Percentiles rank a stretch among this genome's conserved stretches.
These are phyloP conservation scores for Opisthocomus hoazin DNA, from an alignment of 2,113 vertebrate genomes.

Conservation along the genomic window DNA sequence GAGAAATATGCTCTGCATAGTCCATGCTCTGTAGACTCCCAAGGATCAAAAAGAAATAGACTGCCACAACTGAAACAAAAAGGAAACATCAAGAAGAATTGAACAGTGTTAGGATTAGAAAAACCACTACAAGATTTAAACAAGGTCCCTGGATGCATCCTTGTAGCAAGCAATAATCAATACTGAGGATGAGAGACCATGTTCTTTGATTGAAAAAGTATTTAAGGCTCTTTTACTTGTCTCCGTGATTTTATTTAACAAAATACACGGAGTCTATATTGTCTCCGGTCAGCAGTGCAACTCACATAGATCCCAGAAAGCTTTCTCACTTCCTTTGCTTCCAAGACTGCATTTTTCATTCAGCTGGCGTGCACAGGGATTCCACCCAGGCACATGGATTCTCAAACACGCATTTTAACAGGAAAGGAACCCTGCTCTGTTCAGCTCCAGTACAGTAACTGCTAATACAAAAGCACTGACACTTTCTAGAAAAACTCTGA, in stretches of 20 bases:
- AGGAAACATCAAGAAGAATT: background rate
- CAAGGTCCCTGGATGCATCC: background rate
- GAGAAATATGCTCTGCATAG: constrained; percentile 37
- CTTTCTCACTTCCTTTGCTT: background rate
- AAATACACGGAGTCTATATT: background rate
- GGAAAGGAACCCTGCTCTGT: background rate
- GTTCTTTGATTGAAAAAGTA: background rate
- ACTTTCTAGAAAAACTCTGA: background rate
- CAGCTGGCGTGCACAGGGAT: background rate
- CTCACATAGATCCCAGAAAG: background rate
- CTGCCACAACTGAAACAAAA: constrained; percentile 36
- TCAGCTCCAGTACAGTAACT: background rate
- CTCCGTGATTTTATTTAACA: background rate
- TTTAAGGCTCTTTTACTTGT: background rate
- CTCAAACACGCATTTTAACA: background rate
- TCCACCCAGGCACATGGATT: background rate
- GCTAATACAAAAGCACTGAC: background rate
- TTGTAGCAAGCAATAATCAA: background rate
- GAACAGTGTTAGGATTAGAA: background rate
- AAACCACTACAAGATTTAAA: background rate
- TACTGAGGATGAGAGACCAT: background rate
- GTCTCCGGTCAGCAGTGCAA: background rate
- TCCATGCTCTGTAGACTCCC: constrained; percentile 34
- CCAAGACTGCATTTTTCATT: background rate
- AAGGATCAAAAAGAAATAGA: constrained; percentile 45